Evolutionary conservation across 2,113 vertebrate species (phyloP).

Genomic region (Aegypius monachus): DNA sequence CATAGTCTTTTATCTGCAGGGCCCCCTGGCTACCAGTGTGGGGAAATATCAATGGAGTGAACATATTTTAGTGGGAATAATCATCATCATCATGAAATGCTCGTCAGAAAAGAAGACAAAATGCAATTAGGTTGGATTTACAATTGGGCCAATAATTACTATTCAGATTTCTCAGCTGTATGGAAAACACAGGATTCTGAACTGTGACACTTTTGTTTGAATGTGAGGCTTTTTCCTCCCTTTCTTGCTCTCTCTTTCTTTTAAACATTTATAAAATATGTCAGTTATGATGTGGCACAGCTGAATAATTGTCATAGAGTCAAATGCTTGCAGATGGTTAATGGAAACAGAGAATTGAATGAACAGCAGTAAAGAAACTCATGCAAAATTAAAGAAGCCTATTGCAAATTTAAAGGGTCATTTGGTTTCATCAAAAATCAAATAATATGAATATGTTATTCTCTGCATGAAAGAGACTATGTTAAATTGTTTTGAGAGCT

Average conservation of each 20-base stretch:
- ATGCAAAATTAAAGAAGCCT: constrained; percentile 78
- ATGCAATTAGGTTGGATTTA: constrained; percentile 75
- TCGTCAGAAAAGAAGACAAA: constrained; percentile 75
- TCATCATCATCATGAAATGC: constrained; percentile 66
- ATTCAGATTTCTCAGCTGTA: constrained; percentile 75
- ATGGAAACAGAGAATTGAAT: constrained; percentile 81
- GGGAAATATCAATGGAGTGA: constrained; percentile 66
- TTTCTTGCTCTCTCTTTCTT: constrained; percentile 58
- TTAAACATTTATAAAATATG: constrained; percentile 70
- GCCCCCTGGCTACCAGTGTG: constrained; percentile 52
- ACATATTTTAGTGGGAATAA: constrained; percentile 62
- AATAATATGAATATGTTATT: constrained; percentile 78
- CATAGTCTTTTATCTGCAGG: constrained; percentile 44
- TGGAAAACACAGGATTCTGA: constrained; percentile 71
- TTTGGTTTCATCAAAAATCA: constrained; percentile 80
- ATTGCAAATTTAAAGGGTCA: constrained; percentile 78
- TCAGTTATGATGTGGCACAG: constrained; percentile 76
- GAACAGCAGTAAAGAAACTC: constrained; percentile 78
- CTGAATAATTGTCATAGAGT: constrained; percentile 78
- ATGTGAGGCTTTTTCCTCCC: constrained; percentile 21
- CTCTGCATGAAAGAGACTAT: constrained; percentile 71
- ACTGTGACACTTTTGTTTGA: constrained; percentile 67
- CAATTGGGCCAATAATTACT: constrained; percentile 72
- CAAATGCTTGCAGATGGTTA: constrained; percentile 80
- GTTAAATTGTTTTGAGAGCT: constrained; percentile 76